Evolutionary conservation across 2,113 vertebrate species (phyloP), one percentile per base, ranked within the genome.

Genomic region (Callorhinus ursinus): DNA sequence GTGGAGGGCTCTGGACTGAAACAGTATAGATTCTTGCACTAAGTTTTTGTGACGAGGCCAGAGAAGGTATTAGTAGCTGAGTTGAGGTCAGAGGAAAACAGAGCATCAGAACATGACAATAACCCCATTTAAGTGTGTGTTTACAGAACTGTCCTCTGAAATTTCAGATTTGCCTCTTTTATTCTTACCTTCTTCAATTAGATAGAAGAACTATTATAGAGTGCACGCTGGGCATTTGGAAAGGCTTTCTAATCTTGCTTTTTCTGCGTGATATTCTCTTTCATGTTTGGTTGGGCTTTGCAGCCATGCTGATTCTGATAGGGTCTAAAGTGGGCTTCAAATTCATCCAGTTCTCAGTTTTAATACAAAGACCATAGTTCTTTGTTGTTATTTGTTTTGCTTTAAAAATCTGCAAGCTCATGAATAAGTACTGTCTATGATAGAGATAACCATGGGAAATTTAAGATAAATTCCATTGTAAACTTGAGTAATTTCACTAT

Each of bases 1-100:
- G 87, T 49, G 83, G 83, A 92, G 59, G 83, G 85, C 92, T 96
- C 90, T 88, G 83, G n/a, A 67, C 33, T 72, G 89, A 94, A 94
- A 93, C 90, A 90, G 65, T 92, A 93, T 85, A 97, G 83, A 96
- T 95, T 90, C 69, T 92, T 96, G 63, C 19, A 95, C 26, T 93
- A 74, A 53, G 24, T 36, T 31, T 82, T 90, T 90, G 77, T 80
- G 95, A 96, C 77, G 92, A 96, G 81, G 97, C 83, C 92, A 81
- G 83, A 89, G 82, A 14, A 63, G 65, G 82, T 82, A 90, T 95
- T 72, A 87, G 39, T 86, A 86, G 74, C 61, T 65, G 24, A 74
- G 33, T 24, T 12, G 74, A 85, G 76, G 71, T 96, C 69, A 83
- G 96, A 93, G 63, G 55, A 83, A 80, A 92, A 33, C 26, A 15